Evolutionary conservation across 2,797 vertebrate species (phyloP), one percentile per base, ranked within the genome.

Genomic region (Yasuhikotakia modesta): DNA sequence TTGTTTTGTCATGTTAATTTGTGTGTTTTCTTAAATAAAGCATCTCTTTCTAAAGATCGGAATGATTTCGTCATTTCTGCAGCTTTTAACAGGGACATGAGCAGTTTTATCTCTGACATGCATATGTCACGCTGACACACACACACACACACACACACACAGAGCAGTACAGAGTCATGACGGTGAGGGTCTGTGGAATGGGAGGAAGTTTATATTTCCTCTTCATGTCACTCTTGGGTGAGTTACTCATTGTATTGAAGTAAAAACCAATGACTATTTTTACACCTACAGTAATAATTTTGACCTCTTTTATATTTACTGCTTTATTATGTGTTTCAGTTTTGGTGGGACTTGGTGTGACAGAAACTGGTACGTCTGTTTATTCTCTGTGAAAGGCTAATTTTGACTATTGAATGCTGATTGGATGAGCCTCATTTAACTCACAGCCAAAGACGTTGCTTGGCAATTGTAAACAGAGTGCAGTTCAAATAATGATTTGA

Each of bases 201-300:
- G 85, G 19, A 75, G 81, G 82, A 32, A 53, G 2, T 52, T 80
- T 73, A 35, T 24, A 58, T 79, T 69, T 84, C 24, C 16, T 11
- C 53, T 63, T 88, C 52, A 71, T 88, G 85, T 78, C 86, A 81
- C 8, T 89, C 86, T 81, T 91, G 80, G 87, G 92, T 93, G 81
- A 92, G 92, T 91, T 30, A 0, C 5, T 1, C 17, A 45, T 64
- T 63, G 32, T 46, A 55, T 69, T 48, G n/a, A 13, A 21, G 3
- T 50, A 84, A 21, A 4, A 17, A 1, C 1, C 0, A 22, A 24
- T 53, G 0, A 67, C 13, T 0, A 39, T 19, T 45, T 5, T 48
- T 1, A 39, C 35, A 39, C 1, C 35, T 8, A 8, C 35, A 8
- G 7, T 10, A 32, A 6, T 3, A 4, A 19, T 12, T 64, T 17